Base-by-base conservation (phyloP, 2,888 invertebrate genomes). In the Microdon myrmicae region DNA sequence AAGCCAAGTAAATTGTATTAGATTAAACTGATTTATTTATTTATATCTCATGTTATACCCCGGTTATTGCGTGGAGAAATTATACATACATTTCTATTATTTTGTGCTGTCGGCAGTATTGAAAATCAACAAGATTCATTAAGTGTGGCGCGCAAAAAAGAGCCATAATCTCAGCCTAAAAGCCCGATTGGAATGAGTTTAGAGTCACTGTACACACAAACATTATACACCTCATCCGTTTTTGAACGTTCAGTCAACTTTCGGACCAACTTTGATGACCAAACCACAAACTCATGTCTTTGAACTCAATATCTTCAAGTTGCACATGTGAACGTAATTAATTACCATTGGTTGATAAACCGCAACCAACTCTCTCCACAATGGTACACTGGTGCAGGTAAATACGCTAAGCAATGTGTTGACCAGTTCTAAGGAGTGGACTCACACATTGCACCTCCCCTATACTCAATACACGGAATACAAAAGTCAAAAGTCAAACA, bases 71-170 rank as follows among this genome's bases (percentile, higher is more conserved):
- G n/a, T n/a, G n/a, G n/a, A n/a, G n/a, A n/a, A n/a, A n/a, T n/a
- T n/a, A n/a, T n/a, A n/a, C n/a, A n/a, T n/a, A n/a, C n/a, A n/a
- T n/a, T n/a, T n/a, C n/a, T n/a, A n/a, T n/a, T n/a, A n/a, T n/a
- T 9, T 28, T 28, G 9, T 4, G 9, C 8, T 8, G 28, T 69
- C 68, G 7, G 68, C 74, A 72, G 74, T 72, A 74, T 73, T 71
- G 53, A 73, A 73, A 74, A 74, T 73, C 69, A 53, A 60, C 67
- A 67, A 6, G 23, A 23, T 23, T 6, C 23, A 6, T 23, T 59
- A 67, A 66, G 68, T 67, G 56, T 41, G 7, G 35, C 43, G 22
- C 17, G n/a, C 25, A 19, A 12, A n/a, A 22, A 22, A n/a, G 6
- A 26, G 13, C 4, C 20, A n/a, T 8, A 22, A 5, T n/a, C 56